A percentile compares a stretch with the other conserved stretches of the same genome.
Evolutionary conservation across 1,140 invertebrate genomes (phyloP).

Genomic region (Ephestia elutella): DNA sequence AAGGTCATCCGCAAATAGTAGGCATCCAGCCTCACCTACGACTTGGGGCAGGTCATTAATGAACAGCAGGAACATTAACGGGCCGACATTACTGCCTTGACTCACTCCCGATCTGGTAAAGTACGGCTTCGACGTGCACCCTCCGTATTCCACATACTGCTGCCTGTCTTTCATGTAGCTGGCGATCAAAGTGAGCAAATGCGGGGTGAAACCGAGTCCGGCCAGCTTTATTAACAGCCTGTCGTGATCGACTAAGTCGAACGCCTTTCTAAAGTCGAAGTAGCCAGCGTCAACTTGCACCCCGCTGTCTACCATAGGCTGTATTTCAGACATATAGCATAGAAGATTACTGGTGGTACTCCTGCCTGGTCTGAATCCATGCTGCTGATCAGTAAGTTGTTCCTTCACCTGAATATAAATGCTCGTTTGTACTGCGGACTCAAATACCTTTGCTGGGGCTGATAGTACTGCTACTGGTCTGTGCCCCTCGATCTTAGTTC

Average conservation of each 20-base stretch:
- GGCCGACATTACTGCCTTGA: slow-evolving; percentile 10
- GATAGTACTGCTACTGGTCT: slow-evolving; percentile 27
- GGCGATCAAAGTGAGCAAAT: neutral
- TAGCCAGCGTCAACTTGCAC: slow-evolving; percentile 20
- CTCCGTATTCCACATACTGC: too few relatives aligned
- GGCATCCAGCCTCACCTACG: slow-evolving; percentile 10
- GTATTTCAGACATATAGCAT: slow-evolving; percentile 9
- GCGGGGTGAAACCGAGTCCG: neutral
- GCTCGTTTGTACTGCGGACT: slow-evolving; percentile 18
- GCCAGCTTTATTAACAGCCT: slow-evolving; percentile 17
- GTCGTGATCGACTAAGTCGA: slow-evolving; percentile 20
- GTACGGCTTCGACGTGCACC: too few relatives aligned
- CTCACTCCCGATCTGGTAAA: neutral
- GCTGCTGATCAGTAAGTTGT: slow-evolving; percentile 16
- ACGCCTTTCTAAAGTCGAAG: slow-evolving; percentile 20
- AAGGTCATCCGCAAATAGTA: slow-evolving; percentile 19
- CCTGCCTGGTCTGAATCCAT: slow-evolving; percentile 12
- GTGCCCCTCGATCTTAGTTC: slow-evolving; percentile 13
- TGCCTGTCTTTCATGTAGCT: too few relatives aligned
- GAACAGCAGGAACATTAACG: slow-evolving; percentile 16
- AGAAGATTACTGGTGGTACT: slow-evolving; percentile 16
- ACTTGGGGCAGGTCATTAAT: slow-evolving; percentile 21
- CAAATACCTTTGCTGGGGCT: slow-evolving; percentile 24
- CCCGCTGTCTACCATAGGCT: slow-evolving; percentile 7
- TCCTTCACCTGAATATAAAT: slow-evolving; percentile 13